Evolutionary conservation across 2,888 invertebrate species (phyloP).

Genomic region (Tetragonisca angustula): DNA sequence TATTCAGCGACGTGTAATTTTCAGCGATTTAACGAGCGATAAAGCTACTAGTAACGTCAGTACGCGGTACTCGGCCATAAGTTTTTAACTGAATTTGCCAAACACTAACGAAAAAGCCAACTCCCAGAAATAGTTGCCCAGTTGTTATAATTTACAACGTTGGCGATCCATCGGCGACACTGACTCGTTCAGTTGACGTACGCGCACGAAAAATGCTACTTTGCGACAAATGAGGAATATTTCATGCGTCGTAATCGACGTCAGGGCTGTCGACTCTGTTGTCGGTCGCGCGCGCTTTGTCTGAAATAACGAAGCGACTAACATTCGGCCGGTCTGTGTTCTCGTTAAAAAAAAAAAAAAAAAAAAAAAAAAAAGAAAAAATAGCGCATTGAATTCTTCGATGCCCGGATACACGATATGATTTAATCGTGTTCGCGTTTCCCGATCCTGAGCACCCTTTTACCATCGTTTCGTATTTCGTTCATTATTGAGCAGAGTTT

Average conservation of each 20-base stretch:
- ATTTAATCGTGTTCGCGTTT: conserved; percentile 24
- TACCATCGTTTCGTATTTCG: conserved; percentile 16
- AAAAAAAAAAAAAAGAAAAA: conserved; percentile 8
- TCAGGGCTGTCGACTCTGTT: conserved; percentile 65
- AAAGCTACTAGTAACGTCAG: too few species aligned
- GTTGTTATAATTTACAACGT: too few species aligned
- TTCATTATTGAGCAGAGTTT: conserved; percentile 20
- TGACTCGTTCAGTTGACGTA: conserved; percentile 5
- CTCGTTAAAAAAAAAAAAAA: conserved; percentile 1
- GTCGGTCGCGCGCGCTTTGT: conserved; percentile 66
- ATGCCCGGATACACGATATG: conserved; percentile 18
- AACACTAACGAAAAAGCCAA: too few species aligned
- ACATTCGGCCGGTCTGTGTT: background rate
- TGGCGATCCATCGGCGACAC: background rate
- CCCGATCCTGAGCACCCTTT: background rate
- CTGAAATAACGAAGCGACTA: conserved; percentile 57
- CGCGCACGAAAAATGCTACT: conserved; percentile 59
- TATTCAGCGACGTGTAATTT: too few species aligned
- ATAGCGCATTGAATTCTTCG: background rate
- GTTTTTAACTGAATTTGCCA: too few species aligned
- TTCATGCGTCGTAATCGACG: conserved; percentile 73
- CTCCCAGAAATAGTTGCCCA: too few species aligned
- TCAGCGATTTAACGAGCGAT: too few species aligned
- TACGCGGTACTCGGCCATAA: too few species aligned
- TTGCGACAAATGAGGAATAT: conserved; percentile 75